These are phyloP conservation scores for Ptilonorhynchus violaceus DNA, from an alignment of 2,113 vertebrate genomes.

Conservation along the genomic window DNA sequence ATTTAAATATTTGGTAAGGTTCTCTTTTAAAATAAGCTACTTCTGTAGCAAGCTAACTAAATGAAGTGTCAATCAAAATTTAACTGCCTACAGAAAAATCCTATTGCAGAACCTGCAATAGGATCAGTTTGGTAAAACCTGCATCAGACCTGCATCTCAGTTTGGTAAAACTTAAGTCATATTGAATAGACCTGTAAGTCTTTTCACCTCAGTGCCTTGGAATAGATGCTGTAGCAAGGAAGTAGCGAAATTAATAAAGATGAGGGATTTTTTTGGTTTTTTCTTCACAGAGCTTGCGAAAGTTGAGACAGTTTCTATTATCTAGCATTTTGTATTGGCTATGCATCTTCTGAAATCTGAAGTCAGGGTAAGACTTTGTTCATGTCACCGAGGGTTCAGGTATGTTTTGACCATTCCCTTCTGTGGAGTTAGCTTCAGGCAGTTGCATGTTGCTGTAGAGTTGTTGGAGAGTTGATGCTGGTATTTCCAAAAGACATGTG, in stretches of 20 bases:
- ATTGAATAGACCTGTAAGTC: not conserved
- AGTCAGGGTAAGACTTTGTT: not conserved
- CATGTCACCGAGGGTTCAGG: not conserved
- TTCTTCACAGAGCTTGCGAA: not conserved
- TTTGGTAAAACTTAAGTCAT: not conserved
- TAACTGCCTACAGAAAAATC: not conserved
- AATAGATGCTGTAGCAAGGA: not conserved
- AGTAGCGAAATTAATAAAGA: not conserved
- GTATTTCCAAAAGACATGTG: not conserved
- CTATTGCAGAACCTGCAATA: not conserved
- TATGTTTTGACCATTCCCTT: not conserved
- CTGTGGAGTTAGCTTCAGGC: not conserved
- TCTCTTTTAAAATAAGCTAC: constrained; percentile 24
- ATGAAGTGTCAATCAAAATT: not conserved
- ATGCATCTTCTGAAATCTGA: not conserved
- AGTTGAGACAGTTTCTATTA: not conserved
- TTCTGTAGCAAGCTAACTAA: constrained; percentile 13
- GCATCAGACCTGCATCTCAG: too few relatives aligned
- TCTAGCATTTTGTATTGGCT: not conserved
- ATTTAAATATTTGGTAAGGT: not conserved
- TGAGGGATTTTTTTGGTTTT: not conserved
- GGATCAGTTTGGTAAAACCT: too few relatives aligned
- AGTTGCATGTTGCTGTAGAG: not conserved
- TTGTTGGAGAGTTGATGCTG: not conserved
- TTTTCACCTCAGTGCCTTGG: not conserved